Conservation (phyloP, 2,113 vertebrate species). For the Scolopax mira region DNA sequence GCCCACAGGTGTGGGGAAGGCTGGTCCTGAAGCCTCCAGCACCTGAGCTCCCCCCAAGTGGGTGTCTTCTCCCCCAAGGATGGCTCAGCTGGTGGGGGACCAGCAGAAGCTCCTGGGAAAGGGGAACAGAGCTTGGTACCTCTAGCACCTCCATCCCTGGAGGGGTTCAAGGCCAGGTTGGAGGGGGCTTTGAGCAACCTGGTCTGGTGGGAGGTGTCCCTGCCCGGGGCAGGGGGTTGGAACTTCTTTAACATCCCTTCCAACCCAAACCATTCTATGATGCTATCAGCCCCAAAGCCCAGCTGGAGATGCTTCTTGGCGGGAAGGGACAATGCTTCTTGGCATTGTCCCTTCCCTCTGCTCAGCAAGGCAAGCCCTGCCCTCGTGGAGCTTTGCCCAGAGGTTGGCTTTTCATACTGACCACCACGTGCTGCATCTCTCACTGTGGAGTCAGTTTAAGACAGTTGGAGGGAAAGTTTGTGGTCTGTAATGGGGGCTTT, state of each 20-base stretch:
- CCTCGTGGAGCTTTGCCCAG: neutral
- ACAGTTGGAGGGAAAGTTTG: neutral
- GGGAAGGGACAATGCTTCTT: too few species aligned
- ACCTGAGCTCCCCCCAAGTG: neutral
- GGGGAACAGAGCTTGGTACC: neutral
- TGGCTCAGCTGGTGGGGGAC: neutral
- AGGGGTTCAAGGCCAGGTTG: too few species aligned
- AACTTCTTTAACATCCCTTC: too few species aligned
- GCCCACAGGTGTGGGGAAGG: neutral
- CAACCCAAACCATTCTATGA: too few species aligned
- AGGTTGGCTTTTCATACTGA: neutral
- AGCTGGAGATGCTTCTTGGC: neutral
- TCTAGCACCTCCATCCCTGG: neutral
- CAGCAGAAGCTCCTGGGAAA: neutral
- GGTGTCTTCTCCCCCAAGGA: neutral
- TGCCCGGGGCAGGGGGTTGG: too few species aligned
- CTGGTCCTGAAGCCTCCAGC: neutral
- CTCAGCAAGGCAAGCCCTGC: neutral
- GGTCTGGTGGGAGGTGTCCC: too few species aligned
- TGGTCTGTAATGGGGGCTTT: neutral
- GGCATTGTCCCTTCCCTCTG: neutral
- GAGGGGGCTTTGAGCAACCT: too few species aligned
- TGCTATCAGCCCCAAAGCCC: neutral
- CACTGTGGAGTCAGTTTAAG: rapidly evolving
- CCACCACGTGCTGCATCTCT: rapidly evolving